phyloP scores from a whole-genome alignment of 2,888 invertebrate species.

The Slavum lentiscoides region DNA sequence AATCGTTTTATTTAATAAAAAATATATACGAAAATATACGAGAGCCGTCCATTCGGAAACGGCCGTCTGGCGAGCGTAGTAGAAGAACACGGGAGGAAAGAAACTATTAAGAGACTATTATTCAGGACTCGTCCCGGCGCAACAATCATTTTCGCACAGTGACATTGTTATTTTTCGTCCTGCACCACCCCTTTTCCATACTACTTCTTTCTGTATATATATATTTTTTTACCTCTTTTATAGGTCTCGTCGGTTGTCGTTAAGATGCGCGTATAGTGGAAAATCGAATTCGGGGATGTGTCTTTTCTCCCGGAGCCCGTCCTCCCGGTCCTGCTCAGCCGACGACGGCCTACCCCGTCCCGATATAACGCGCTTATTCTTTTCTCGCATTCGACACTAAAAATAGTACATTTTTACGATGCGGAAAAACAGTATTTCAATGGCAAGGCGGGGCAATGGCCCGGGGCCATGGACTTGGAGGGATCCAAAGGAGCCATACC shows the following conservation, averaged over 20 bases:
- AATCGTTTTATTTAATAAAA: no score
- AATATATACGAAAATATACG: no score
- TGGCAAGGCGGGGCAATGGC: no score
- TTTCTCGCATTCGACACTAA: not conserved
- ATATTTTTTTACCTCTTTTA: slow-evolving; percentile 2
- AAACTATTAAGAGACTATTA: slow-evolving; percentile 44
- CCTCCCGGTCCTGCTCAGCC: no score
- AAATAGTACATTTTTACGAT: slow-evolving; percentile 37
- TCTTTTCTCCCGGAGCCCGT: not conserved
- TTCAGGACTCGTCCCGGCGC: slow-evolving; percentile 43
- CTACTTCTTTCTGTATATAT: no score
- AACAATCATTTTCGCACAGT: slow-evolving; percentile 45
- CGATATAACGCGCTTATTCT: no score
- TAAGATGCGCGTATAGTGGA: slow-evolving; percentile 39
- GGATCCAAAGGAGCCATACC: not conserved
- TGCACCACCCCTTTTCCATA: no score
- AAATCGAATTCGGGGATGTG: slow-evolving; percentile 46
- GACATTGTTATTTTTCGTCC: slow-evolving; percentile 37
- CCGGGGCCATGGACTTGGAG: no score
- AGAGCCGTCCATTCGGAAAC: no score
- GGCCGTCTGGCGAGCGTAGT: no score
- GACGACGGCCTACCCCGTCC: no score
- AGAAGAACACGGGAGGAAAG: not conserved
- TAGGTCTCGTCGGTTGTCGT: slow-evolving; percentile 24
- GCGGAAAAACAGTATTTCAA: not conserved